Evolutionary conservation across 2,888 invertebrate genomes (phyloP).

Genomic region (Thera britannica): DNA sequence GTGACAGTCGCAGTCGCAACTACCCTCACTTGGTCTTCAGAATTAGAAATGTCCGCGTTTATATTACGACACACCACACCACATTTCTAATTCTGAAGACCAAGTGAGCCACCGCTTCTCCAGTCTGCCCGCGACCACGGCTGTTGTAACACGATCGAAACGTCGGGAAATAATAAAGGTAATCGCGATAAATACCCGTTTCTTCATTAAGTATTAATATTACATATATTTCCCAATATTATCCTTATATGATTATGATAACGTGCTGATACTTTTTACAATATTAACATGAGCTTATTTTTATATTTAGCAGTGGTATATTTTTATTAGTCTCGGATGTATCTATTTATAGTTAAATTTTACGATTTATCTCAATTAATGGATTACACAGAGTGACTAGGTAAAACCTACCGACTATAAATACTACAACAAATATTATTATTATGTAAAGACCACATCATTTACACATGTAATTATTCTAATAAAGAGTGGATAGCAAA

Average conservation of each 20-base stretch:
- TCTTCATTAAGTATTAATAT: too few species aligned
- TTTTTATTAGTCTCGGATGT: conserved; percentile 2
- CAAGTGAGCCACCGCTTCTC: too few species aligned
- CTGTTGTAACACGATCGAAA: too few species aligned
- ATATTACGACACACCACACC: too few species aligned
- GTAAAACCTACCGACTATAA: conserved; percentile 7
- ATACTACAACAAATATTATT: conserved; percentile 1
- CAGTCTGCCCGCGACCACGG: too few species aligned
- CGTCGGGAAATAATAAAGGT: too few species aligned
- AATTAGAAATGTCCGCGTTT: too few species aligned
- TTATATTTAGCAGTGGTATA: background rate
- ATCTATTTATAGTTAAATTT: background rate
- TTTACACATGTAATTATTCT: background rate
- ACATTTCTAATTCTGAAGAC: too few species aligned
- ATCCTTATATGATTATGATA: background rate
- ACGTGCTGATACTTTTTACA: background rate
- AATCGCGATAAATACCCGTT: too few species aligned
- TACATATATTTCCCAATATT: background rate
- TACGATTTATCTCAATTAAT: background rate
- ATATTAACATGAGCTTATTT: background rate
- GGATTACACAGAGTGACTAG: conserved; percentile 10
- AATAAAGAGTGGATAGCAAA: conserved; percentile 1
- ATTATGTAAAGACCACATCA: background rate
- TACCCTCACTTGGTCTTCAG: too few species aligned
- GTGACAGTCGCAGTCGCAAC: too few species aligned